A percentile compares a stretch with the other conserved stretches of the same genome.
phyloP scores from a whole-genome alignment of 2,888 invertebrate species.

The Apamea crenata region DNA sequence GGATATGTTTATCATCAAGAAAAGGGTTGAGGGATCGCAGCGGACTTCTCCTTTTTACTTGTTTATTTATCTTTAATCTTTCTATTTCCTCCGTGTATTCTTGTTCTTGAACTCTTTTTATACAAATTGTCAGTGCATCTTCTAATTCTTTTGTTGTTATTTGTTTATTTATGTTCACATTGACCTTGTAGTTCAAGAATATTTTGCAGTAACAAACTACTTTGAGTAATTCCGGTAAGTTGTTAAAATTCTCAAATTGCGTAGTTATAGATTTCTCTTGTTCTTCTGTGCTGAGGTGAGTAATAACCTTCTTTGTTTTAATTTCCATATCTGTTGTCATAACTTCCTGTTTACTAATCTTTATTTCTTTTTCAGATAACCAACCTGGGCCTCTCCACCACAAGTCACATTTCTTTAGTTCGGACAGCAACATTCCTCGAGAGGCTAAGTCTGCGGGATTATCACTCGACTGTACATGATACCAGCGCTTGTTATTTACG shows the following conservation, averaged over 20 bases:
- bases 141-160: constrained; percentile 2
- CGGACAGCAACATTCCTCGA: not conserved
- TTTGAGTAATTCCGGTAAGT: not conserved
- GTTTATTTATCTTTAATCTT: not conserved
- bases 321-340: not conserved
- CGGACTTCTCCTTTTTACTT: constrained; percentile 1
- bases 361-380: not conserved
- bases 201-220: not conserved
- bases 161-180: not conserved
- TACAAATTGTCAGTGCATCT: not conserved
- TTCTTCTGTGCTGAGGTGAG: not conserved
- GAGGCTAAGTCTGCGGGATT: not conserved
- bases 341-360: not conserved
- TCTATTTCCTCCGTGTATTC: not conserved
- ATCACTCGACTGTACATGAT: not conserved
- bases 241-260: not conserved
- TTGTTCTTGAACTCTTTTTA: constrained; percentile 1
- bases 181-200: not conserved
- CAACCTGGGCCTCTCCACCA: not conserved
- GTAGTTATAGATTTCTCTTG: not conserved
- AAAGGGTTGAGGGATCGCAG: not conserved
- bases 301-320: not conserved
- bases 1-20: constrained; percentile 4
- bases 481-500: not conserved
- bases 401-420: not conserved